phyloP scores from a whole-genome alignment of 2,797 vertebrate species.

The Tachyglossus aculeatus region DNA sequence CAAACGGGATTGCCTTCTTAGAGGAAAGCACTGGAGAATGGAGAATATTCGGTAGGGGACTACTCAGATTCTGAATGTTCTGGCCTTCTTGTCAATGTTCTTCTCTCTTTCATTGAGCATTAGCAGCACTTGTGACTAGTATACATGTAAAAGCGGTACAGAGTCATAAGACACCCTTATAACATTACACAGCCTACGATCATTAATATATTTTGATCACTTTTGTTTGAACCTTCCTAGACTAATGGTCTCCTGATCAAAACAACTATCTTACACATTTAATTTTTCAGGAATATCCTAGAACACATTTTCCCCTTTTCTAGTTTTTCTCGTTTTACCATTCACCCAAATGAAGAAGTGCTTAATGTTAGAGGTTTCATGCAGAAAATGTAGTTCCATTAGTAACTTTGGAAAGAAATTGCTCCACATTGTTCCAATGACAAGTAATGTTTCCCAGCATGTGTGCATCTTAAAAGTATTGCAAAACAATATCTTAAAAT shows the following conservation, averaged over 20 bases:
- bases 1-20: constrained; percentile 9
- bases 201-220: constrained; percentile 45
- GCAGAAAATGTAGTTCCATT: constrained; percentile 48
- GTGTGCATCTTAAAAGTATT: constrained; percentile 70
- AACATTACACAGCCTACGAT: constrained; percentile 7
- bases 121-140: too few relatives aligned
- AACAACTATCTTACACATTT: constrained; percentile 17
- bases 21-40: constrained; percentile 16
- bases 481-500: constrained; percentile 77
- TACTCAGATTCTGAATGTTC: constrained; percentile 33
- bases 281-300: constrained; percentile 4
- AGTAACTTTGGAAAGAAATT: constrained; percentile 62
- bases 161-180: background rate
- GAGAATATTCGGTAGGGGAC: constrained; percentile 18
- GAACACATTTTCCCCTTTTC: constrained; percentile 17
- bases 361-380: constrained; percentile 20
- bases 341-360: constrained; percentile 35
- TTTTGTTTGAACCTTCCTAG: constrained; percentile 36
- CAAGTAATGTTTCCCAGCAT: constrained; percentile 65
- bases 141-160: background rate
- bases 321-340: constrained; percentile 26
- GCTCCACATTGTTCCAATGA: constrained; percentile 58
- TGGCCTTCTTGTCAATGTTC: background rate
- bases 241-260: constrained; percentile 19
- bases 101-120: too few relatives aligned